phyloP scores from a whole-genome alignment of 2,113 vertebrate genomes.

The Agapornis roseicollis region DNA sequence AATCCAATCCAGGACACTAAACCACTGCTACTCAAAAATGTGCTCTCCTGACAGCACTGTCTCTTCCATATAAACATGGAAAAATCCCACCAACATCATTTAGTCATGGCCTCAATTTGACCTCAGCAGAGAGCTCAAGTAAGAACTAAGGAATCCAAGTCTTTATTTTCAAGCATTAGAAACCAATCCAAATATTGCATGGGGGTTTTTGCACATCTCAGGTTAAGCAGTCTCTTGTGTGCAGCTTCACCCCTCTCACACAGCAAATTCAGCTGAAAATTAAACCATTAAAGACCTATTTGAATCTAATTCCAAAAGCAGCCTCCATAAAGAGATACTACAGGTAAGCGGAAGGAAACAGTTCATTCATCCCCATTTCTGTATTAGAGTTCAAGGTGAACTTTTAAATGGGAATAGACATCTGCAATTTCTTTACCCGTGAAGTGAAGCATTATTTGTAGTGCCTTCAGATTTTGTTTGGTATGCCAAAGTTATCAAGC shows the following conservation, averaged over 20 bases:
- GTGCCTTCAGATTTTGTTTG: not conserved
- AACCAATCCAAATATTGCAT: not conserved
- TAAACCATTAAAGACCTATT: not conserved
- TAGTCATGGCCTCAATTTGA: not conserved
- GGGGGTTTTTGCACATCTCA: not conserved
- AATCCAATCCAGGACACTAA: not conserved
- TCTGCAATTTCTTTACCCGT: not conserved
- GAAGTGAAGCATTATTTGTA: not conserved
- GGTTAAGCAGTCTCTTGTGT: not conserved
- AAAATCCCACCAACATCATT: not conserved
- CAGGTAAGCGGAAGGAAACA: not conserved
- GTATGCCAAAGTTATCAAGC: not conserved
- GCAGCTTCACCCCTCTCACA: not conserved
- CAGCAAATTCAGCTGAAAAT: not conserved
- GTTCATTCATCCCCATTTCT: not conserved
- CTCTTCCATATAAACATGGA: not conserved
- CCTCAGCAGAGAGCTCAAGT: not conserved
- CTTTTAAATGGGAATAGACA: not conserved
- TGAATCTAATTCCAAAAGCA: not conserved
- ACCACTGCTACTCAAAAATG: not conserved
- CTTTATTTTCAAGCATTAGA: not conserved
- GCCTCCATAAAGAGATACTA: not conserved
- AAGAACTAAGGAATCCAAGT: not conserved
- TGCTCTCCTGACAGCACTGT: not conserved
- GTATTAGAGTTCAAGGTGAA: not conserved